Evolutionary conservation across 2,888 invertebrate species (phyloP).

Genomic region (Xestia rhomboidea): DNA sequence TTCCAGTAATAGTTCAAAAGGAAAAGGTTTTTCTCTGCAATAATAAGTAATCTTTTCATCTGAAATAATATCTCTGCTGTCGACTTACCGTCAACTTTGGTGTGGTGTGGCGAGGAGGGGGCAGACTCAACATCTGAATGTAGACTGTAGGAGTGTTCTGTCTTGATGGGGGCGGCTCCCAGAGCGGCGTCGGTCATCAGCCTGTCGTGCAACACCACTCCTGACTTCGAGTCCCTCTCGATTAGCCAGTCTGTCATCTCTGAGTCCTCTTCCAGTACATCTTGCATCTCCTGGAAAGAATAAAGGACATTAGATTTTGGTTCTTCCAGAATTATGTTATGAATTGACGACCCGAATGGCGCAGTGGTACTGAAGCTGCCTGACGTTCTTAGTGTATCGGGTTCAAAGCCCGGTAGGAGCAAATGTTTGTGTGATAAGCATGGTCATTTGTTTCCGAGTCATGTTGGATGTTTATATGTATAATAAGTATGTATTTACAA

Average conservation of each 20-base stretch:
- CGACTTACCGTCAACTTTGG: conserved; percentile 93
- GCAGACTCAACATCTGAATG: conserved; percentile 93
- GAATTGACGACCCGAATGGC: too few species aligned
- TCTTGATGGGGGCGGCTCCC: conserved; percentile 95
- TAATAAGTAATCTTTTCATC: background rate
- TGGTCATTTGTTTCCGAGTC: too few species aligned
- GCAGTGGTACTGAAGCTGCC: too few species aligned
- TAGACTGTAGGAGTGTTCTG: conserved; percentile 97
- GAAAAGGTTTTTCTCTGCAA: background rate
- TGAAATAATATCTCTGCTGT: background rate
- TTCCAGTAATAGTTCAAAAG: too few species aligned
- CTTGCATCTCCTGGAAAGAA: conserved; percentile 91
- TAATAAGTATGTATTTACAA: too few species aligned
- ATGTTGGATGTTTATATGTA: too few species aligned
- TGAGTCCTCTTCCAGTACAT: conserved; percentile 92
- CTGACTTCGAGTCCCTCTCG: conserved; percentile 92
- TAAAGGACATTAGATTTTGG: conserved; percentile 23
- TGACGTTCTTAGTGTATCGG: too few species aligned
- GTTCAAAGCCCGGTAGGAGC: too few species aligned
- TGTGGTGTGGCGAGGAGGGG: conserved; percentile 93
- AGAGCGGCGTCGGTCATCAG: conserved; percentile 97
- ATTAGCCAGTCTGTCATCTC: conserved; percentile 93
- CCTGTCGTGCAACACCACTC: conserved; percentile 96
- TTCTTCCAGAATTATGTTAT: too few species aligned
- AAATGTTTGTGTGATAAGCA: too few species aligned